Evolutionary conservation across 2,797 vertebrate genomes (phyloP), one percentile per base, ranked within the genome.

Genomic region (Hydrocynus forskahlii): DNA sequence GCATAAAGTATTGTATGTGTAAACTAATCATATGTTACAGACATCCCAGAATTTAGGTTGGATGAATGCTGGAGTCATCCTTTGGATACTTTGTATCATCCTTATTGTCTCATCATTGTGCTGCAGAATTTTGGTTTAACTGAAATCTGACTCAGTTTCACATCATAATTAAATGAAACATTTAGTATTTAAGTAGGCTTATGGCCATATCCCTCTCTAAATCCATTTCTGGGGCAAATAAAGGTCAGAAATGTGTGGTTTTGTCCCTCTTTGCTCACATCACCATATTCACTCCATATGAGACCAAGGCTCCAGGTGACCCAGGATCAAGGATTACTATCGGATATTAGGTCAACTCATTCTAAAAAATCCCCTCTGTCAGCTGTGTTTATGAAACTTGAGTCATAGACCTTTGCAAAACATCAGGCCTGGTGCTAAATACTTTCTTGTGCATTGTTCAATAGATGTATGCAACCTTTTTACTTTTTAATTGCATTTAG

Each of bases 311-410:
- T 50, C 64, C 77, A 83, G 83, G 79, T 83, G 78, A 86, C 63
- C 2, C 13, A 43, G 38, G 76, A 80, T 93, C 89, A 91, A 76
- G 84, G 78, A 87, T 88, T 90, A 92, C 89, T 83, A 83, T 2
- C 80, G 87, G 88, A 87, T 91, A 89, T 76, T 79, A 76, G 81
- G 78, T 83, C 75, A 83, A 64, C 59, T 79, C 57, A 60, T 79
- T 73, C 38, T 70, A 69, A 74, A 72, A 67, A 74, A 68, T 75
- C 62, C 50, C 16, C 35, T 57, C 67, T 64, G 45, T 21, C 35
- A 79, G 59, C 89, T 85, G 83, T 83, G 88, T 89, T 90, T 91
- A 76, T 86, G 83, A 89, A 90, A 91, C 90, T 80, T 84, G 25
- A 89, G 57, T 74, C 78, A 68, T 87, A 90, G 89, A 67, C 79